Evolutionary conservation across 2,797 vertebrate species (phyloP), one percentile per base, ranked within the genome.

Genomic region (Salmo trutta): DNA sequence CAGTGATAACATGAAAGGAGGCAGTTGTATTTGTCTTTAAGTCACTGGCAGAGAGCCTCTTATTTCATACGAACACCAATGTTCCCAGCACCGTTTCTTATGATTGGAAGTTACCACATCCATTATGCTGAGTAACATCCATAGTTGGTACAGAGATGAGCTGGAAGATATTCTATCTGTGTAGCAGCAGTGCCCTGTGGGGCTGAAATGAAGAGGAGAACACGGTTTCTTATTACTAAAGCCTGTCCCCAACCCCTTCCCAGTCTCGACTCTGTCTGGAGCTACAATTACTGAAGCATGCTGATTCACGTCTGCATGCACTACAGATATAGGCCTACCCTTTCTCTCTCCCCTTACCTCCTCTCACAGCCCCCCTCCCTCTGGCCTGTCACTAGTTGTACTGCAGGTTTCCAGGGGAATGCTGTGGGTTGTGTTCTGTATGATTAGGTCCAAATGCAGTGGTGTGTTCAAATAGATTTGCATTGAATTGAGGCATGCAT

Each of bases 161-260:
- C 53, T 56, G 53, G 53, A 56, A 16, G 17, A 56, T 56, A 15
- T 16, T 19, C 53, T 54, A 19, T 59, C 17, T 10, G 56, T 19
- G 56, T 19, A n/a, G 6, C 56, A 59, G 56, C n/a, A n/a, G 17
- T 59, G 56, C 56, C 19, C 5, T 19, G 6, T 59, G 56, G 56
- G 56, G 19, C 17, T 59, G 5, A 19, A 59, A n/a, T 19, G 4
- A 16, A 54, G 56, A 10, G 56, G 87, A 91, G 89, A 91, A 86
- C 87, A 86, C 71, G 87, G 82, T 83, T 85, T 91, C 87, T 14
- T 5, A 7, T 90, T 89, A 78, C 85, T 90, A 84, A 88, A 84
- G 87, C 81, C 88, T 68, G 86, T 82, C 66, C 52, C 70, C 54
- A 27, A 69, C 76, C 73, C 78, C 75, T 52, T 10, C 36, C 36